Evolutionary conservation across 2,888 invertebrate species (phyloP).

Genomic region (Noctua comes): DNA sequence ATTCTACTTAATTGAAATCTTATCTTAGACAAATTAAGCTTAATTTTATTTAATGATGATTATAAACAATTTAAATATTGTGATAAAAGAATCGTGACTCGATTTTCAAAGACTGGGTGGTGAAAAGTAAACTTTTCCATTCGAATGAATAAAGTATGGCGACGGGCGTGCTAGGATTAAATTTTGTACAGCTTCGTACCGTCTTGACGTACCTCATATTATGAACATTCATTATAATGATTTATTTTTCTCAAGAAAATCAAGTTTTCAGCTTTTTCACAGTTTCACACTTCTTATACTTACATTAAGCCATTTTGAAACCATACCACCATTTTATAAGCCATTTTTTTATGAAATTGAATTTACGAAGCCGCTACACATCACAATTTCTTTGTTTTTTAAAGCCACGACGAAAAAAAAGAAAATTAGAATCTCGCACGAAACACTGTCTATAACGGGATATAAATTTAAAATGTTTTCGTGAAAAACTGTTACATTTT

Average conservation of each 20-base stretch:
- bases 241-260: constrained; percentile 69
- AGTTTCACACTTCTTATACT: neutral
- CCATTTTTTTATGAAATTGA: constrained; percentile 62
- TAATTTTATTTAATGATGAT: constrained; percentile 18
- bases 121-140: constrained; percentile 47
- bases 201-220: constrained; percentile 64
- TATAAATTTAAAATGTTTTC: constrained; percentile 58
- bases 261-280: constrained; percentile 29
- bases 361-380: constrained; percentile 65
- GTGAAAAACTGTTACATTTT: constrained; percentile 57
- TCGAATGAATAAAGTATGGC: constrained; percentile 45
- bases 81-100: constrained; percentile 23
- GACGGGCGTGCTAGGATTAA: constrained; percentile 63
- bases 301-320: neutral
- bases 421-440: constrained; percentile 37
- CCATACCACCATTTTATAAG: too few species aligned
- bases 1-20: constrained; percentile 51
- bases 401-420: constrained; percentile 20
- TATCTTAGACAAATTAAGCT: constrained; percentile 47
- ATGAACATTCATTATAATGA: constrained; percentile 69
- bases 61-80: constrained; percentile 35
- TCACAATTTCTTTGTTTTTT: constrained; percentile 58
- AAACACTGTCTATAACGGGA: constrained; percentile 52
- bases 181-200: constrained; percentile 71
- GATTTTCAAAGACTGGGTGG: constrained; percentile 31